Base-by-base conservation (phyloP, 2,888 invertebrate species). In the Phymatocera aterrima region DNA sequence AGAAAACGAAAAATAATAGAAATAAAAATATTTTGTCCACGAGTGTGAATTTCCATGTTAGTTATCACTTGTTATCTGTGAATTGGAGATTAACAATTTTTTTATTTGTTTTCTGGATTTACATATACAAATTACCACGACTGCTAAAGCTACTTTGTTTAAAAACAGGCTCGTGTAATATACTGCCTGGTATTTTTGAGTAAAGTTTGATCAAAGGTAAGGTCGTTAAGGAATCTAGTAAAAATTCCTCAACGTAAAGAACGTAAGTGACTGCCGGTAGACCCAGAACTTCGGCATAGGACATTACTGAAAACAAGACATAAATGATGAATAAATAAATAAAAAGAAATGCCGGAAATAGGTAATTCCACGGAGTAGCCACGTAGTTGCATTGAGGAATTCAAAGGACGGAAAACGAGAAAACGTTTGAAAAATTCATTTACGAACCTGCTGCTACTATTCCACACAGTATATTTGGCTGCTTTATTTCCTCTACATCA, bases 101-200 rank as follows among this genome's bases (percentile, higher is more conserved):
- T 28, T n/a, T n/a, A n/a, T n/a, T n/a, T n/a, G n/a, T n/a, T n/a
- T n/a, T n/a, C n/a, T n/a, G n/a, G n/a, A 70, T 78, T 83, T 85
- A 89, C 85, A 89, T 86, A 74, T 89, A 89, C 78, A 89, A 85
- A 78, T 89, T 89, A 78, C 88, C 89, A 88, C 88, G 89, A 85
- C 85, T 87, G 78, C 87, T 88, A 80, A 83, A 85, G 10, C 82
- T 84, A 78, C 83, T 83, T 15, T 80, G 80, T 54, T 61, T 61
- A 78, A 83, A 82, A 61, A 78, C 80, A 28, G 84, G 83, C 65
- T 84, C 77, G 10, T 84, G 83, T 46, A 84, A 12, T n/a, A 78
- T 64, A 81, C 79, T 83, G 60, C 84, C 81, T 21, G 85, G 78
- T 51, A 87, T 79, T 43, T 85, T 79, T 40, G 84, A 80, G 65